Base-by-base conservation (phyloP, 2,797 vertebrate genomes). In the Lagocephalus sceleratus region DNA sequence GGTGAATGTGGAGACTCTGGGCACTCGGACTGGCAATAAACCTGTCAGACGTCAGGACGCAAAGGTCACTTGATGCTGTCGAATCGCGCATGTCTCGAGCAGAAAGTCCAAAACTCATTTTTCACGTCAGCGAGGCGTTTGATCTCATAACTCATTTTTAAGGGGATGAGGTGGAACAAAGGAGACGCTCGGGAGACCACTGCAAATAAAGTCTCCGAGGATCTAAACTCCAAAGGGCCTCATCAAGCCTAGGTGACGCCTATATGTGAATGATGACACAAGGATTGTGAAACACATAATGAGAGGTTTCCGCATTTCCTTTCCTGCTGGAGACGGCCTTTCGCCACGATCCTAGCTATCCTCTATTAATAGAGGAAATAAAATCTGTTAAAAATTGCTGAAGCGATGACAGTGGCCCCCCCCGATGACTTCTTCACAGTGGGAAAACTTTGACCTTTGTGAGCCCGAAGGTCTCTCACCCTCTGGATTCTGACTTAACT, bases 1-100 rank as follows among this genome's bases (percentile, higher is more conserved):
- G 87, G 29, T 95, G 92, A 57, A 99, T 93, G 78, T 90, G 91
- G 60, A 97, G 83, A 55, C 76, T 71, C 57, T 85, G 85, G 57
- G 96, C 95, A 69, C 93, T 97, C 1, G 92, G 79, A 54, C 92
- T 89, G 69, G 96, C 97, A 72, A 99, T 89, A 81, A 93, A 96
- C 85, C 97, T 99, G 90, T 29, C 17, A 54, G 39, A 52, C 3
- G n/a, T n/a, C 16, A 11, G 15, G 8, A 16, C 5, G 54, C 17
- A 8, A 45, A 49, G 7, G 35, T 51, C 42, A 54, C 5, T 16
- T 1, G 1, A n/a, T 41, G 51, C n/a, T 32, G 21, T 20, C 15
- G 17, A 66, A 51, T 54, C 20, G 38, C 12, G 9, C 25, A 53
- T 9, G n/a, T 1, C 32, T 12, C 3, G 2, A 3, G 11, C 11